Base-by-base conservation (phyloP, 2,888 invertebrate genomes). In the Drosophila quinaria region DNA sequence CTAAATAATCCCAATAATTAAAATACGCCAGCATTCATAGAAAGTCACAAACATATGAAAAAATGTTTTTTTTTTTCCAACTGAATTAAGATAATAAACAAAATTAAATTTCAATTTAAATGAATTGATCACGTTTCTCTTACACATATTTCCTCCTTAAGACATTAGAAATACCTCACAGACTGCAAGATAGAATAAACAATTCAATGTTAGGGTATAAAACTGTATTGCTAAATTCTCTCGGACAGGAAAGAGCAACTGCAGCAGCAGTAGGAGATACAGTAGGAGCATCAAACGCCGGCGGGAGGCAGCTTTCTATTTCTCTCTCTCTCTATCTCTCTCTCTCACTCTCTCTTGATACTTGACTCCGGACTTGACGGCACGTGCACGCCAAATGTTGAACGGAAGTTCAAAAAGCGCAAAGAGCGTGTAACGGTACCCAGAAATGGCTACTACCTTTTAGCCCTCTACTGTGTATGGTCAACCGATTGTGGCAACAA, bases 401-500 rank as follows among this genome's bases (percentile, higher is more conserved):
- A 81, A 66, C 81, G 85, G 85, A 85, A 87, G 85, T 82, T 85
- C 70, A 74, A 67, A 85, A 85, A 78, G 82, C 74, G 85, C 78
- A 85, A 80, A 81, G 81, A 79, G 79, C 83, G 74, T 84, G 78
- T 83, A 83, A 82, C 85, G 78, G 66, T 70, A 69, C 8, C 41
- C 54, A 33, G 42, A 19, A 31, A 19, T 13, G 31, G 44, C 58
- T 22, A 11, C 31, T 33, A 42, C 6, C n/a, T 25, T 35, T 15
- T 50, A 17, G 15, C 42, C 51, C n/a, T 17, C 61, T 46, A 29
- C 60, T 64, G 66, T 69, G 51, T 61, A 70, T 81, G 81, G 85
- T 76, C 84, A 78, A 62, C 74, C 85, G 85, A 85, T 85, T 85
- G 85, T 85, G 85, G 85, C 78, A 80, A 85, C 87, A 85, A 86